phyloP scores from a whole-genome alignment of 1,140 invertebrate genomes.

The Megathymus violae region DNA sequence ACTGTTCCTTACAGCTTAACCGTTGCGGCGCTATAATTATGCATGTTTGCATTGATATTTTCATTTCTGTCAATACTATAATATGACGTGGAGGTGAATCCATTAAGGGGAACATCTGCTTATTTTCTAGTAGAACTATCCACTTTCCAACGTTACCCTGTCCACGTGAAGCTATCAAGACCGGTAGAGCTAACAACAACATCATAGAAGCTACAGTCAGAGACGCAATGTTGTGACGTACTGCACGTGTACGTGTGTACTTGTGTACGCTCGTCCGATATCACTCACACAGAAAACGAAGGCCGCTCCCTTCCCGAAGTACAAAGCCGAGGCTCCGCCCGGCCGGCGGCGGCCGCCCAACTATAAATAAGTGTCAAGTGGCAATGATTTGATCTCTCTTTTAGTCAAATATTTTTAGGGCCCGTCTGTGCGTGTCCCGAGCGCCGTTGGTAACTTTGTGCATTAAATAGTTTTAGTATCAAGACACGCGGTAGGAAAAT shows the following conservation, averaged over 20 bases:
- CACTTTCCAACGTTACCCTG: too few species aligned
- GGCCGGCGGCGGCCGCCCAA: too few species aligned
- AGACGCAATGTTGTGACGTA: not conserved
- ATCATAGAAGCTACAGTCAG: too few species aligned
- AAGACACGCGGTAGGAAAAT: constrained; percentile 79
- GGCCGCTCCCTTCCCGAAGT: constrained; percentile 59
- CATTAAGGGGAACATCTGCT: too few species aligned
- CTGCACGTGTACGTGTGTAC: constrained; percentile 11
- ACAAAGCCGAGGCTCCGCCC: constrained; percentile 75
- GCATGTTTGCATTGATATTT: too few species aligned
- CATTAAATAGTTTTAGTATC: constrained; percentile 79
- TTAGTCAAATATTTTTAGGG: constrained; percentile 87
- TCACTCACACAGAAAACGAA: constrained; percentile 24
- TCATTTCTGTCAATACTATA: too few species aligned
- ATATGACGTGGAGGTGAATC: too few species aligned
- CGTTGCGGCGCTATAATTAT: too few species aligned
- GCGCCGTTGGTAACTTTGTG: constrained; percentile 67
- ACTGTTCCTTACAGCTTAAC: too few species aligned
- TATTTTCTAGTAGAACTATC: too few species aligned
- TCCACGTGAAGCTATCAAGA: too few species aligned
- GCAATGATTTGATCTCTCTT: constrained; percentile 91
- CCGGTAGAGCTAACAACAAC: too few species aligned
- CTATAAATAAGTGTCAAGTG: constrained; percentile 85
- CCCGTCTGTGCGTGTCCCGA: constrained; percentile 58
- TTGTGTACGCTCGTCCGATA: not conserved